phyloP scores from a whole-genome alignment of 2,888 invertebrate species.

The Nomada lathburiana region DNA sequence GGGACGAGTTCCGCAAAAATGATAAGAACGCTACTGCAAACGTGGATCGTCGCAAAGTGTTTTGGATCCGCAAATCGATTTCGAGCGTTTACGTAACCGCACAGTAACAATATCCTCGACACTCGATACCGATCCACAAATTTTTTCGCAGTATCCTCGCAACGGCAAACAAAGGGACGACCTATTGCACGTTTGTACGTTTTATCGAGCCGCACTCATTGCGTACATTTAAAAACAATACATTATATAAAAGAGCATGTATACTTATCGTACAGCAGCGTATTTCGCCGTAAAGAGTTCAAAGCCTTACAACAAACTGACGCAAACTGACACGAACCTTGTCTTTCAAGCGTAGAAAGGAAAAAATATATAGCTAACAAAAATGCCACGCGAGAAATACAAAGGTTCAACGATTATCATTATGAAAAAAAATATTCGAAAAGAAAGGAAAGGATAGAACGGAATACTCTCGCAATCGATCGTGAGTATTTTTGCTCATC shows the following conservation, averaged over 20 bases:
- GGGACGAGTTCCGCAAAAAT: neutral
- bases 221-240: slow-evolving; percentile 40
- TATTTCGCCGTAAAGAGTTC: slow-evolving; percentile 25
- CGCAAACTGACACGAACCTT: slow-evolving; percentile 1
- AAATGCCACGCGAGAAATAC: slow-evolving; percentile 30
- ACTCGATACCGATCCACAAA: slow-evolving; percentile 17
- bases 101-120: slow-evolving; percentile 30
- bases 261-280: slow-evolving; percentile 50
- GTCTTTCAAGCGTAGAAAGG: slow-evolving; percentile 3
- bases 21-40: slow-evolving; percentile 10
- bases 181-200: slow-evolving; percentile 52
- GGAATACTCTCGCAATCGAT: slow-evolving; percentile 11
- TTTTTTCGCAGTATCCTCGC: neutral
- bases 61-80: slow-evolving; percentile 19
- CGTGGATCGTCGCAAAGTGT: slow-evolving; percentile 7
- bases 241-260: slow-evolving; percentile 54
- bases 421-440: neutral
- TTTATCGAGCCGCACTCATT: slow-evolving; percentile 43
- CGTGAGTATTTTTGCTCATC: neutral
- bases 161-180: slow-evolving; percentile 35
- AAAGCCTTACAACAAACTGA: slow-evolving; percentile 1
- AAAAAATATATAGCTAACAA: neutral
- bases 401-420: slow-evolving; percentile 3
- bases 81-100: slow-evolving; percentile 37
- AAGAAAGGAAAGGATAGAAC: neutral